A percentile compares a stretch with the other conserved stretches of the same genome.
Conservation (phyloP, 2,888 invertebrate genomes). For the Sinotaia quadrata region DNA sequence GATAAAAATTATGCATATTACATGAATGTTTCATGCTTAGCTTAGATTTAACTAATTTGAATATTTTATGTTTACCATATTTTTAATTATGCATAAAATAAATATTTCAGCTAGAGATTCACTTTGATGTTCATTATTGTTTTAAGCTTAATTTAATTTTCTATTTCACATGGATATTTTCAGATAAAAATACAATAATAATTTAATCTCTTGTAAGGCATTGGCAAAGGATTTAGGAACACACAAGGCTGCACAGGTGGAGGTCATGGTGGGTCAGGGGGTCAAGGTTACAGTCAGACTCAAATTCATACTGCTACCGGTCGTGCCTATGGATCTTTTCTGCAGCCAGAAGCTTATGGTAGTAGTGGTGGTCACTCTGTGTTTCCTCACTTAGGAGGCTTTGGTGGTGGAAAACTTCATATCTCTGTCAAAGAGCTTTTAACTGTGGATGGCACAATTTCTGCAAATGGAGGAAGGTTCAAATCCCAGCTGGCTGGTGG, state of each 20-base stretch:
- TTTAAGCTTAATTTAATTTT: too few relatives aligned
- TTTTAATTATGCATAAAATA: too few relatives aligned
- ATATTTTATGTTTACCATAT: too few relatives aligned
- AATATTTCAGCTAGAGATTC: too few relatives aligned
- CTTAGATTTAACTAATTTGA: too few relatives aligned
- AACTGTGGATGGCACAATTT: conserved; percentile 51
- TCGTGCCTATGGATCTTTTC: conserved; percentile 49
- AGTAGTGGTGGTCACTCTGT: conserved; percentile 55
- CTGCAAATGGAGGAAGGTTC: conserved; percentile 49
- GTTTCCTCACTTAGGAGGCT: conserved; percentile 52
- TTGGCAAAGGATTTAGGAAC: conserved; percentile 34
- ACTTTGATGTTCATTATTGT: too few relatives aligned
- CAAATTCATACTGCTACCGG: conserved; percentile 42
- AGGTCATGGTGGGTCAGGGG: conserved; percentile 59
- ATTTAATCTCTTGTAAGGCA: too few relatives aligned
- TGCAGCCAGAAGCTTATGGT: conserved; percentile 49
- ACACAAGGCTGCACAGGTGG: conserved; percentile 46
- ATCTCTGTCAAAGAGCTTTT: conserved; percentile 48
- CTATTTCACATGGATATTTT: too few relatives aligned
- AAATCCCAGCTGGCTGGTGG: conserved; percentile 53
- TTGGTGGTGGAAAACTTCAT: conserved; percentile 50
- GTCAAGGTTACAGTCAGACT: conserved; percentile 48
- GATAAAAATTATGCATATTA: too few relatives aligned
- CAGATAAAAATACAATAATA: too few relatives aligned
- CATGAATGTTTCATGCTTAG: too few relatives aligned